Percentiles rank a stretch among this genome's conserved stretches.
Evolutionary conservation across 2,113 vertebrate species (phyloP).

Genomic region (Fulmarus glacialis): DNA sequence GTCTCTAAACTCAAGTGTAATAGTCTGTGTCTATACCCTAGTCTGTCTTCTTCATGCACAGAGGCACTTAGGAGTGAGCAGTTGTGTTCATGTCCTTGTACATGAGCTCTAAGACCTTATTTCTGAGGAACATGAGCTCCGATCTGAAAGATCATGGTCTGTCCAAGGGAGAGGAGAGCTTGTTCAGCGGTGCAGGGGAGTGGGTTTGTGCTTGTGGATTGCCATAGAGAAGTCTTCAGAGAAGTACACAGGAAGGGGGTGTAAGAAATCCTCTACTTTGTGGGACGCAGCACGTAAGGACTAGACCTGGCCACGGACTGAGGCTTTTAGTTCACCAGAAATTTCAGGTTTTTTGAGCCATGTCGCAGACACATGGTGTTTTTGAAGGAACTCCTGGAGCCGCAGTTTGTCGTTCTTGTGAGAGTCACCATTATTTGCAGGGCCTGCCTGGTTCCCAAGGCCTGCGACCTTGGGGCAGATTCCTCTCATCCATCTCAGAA

Average conservation of each 20-base stretch:
- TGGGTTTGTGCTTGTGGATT: background rate
- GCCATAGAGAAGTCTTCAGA: background rate
- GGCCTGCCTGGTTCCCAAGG: background rate
- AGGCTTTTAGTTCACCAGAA: background rate
- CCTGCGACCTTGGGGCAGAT: background rate
- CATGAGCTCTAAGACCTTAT: background rate
- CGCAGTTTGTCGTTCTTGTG: background rate
- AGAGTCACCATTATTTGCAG: background rate
- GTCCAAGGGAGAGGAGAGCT: background rate
- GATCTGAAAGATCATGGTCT: background rate
- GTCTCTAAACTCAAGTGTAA: background rate
- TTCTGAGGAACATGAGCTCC: background rate
- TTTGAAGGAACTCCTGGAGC: background rate
- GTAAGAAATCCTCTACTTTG: background rate
- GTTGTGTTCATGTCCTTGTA: background rate
- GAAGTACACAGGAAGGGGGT: background rate
- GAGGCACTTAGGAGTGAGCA: background rate
- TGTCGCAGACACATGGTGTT: accelerated
- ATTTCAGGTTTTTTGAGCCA: background rate
- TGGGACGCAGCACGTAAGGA: background rate
- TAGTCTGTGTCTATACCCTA: background rate
- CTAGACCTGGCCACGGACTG: background rate
- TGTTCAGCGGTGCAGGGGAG: background rate
- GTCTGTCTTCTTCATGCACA: background rate
- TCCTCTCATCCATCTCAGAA: background rate